These are phyloP conservation scores for Murina feae DNA, from an alignment of 2,113 vertebrate species.

Conservation along the genomic window DNA sequence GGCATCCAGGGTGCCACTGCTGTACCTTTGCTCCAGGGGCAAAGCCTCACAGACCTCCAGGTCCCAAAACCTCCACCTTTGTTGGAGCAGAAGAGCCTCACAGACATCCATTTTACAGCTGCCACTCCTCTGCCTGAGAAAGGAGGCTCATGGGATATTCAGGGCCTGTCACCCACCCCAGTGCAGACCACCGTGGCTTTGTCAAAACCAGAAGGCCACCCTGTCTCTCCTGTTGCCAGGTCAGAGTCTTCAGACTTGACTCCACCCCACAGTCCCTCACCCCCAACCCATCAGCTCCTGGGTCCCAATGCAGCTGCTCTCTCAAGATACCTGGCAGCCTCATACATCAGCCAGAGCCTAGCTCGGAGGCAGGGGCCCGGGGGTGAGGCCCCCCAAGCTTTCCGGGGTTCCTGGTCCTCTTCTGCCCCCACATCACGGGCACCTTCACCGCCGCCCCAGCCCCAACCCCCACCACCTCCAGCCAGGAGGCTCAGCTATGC, in stretches of 20 bases:
- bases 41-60: neutral
- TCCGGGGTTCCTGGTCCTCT: slow-evolving; percentile 68
- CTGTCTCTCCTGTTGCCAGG: neutral
- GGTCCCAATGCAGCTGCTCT: slow-evolving; percentile 76
- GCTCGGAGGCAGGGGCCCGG: slow-evolving; percentile 77
- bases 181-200: neutral
- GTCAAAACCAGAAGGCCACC: neutral
- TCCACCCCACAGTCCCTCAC: slow-evolving; percentile 38
- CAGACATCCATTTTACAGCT: rapidly evolving
- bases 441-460: slow-evolving; percentile 68
- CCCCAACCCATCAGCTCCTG: slow-evolving; percentile 57
- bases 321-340: slow-evolving; percentile 85
- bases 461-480: slow-evolving; percentile 44
- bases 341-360: slow-evolving; percentile 87
- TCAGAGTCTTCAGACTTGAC: slow-evolving; percentile 44
- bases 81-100: neutral
- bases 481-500: slow-evolving; percentile 86
- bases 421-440: slow-evolving; percentile 78
- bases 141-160: neutral
- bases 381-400: slow-evolving; percentile 33
- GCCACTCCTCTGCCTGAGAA: neutral
- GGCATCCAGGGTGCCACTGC: neutral
- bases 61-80: neutral
- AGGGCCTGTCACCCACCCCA: neutral
- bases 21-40: neutral